phyloP scores from a whole-genome alignment of 2,888 invertebrate species.

The Drosophila yooni region DNA sequence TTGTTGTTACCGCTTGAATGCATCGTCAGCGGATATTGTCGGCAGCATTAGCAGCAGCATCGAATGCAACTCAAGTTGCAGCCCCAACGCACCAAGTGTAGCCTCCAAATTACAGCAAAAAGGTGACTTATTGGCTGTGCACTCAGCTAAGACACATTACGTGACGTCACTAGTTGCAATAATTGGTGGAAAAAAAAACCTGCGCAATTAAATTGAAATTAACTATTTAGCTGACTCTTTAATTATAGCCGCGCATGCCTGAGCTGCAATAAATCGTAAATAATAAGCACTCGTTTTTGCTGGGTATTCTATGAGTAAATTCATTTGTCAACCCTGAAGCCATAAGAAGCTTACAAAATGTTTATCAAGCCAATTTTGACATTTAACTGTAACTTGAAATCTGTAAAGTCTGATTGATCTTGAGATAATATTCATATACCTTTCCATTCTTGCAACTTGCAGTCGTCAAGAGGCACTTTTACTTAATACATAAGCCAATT shows the following conservation, averaged over 20 bases:
- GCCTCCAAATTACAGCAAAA: constrained; percentile 20
- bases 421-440: neutral
- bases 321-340: neutral
- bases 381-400: neutral
- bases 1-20: constrained; percentile 69
- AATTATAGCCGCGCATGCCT: neutral
- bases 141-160: constrained; percentile 1
- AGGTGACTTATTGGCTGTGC: constrained; percentile 27
- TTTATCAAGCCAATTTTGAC: neutral
- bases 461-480: constrained; percentile 28
- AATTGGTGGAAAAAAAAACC: constrained; percentile 5
- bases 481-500: constrained; percentile 22
- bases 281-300: neutral
- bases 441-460: neutral
- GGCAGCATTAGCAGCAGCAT: constrained; percentile 52
- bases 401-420: neutral
- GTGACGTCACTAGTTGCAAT: constrained; percentile 42
- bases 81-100: constrained; percentile 8
- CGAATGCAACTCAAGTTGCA: constrained; percentile 45
- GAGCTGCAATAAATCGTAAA: constrained; percentile 2
- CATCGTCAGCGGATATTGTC: constrained; percentile 73
- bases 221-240: constrained; percentile 5
- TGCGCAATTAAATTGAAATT: constrained; percentile 8
- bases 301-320: neutral
- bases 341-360: neutral